Conservation (phyloP, 1,140 invertebrate genomes). For the Aphelenchoides besseyi region DNA sequence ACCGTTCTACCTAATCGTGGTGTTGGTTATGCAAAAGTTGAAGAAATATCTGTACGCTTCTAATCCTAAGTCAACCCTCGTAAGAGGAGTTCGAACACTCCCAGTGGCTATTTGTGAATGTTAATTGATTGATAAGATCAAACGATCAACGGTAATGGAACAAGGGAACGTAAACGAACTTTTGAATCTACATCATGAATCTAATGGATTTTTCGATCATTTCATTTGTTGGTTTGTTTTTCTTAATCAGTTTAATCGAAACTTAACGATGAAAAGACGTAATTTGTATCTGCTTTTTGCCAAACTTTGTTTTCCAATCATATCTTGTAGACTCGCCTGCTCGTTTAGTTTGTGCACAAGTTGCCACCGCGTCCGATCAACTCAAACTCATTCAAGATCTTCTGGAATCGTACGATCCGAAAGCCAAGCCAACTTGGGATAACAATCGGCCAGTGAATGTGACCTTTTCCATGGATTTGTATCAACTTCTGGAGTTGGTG, state of each 20-base stretch:
- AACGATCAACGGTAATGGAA: neutral
- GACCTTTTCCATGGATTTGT: conserved; percentile 60
- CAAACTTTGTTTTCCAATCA: conserved; percentile 1
- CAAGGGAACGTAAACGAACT: too few relatives aligned
- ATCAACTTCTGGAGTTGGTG: conserved; percentile 60
- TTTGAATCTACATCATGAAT: too few relatives aligned
- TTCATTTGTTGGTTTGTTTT: neutral
- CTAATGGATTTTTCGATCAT: neutral
- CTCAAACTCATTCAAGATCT: conserved; percentile 59
- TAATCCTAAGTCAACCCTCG: neutral
- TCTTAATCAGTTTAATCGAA: neutral
- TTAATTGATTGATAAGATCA: neutral
- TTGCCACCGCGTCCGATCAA: conserved; percentile 60
- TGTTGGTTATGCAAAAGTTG: neutral
- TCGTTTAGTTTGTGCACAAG: conserved; percentile 97
- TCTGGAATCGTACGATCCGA: conserved; percentile 57
- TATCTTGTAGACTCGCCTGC: conserved; percentile 72
- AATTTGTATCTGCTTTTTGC: neutral
- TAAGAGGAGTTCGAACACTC: too few relatives aligned
- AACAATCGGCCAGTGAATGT: conserved; percentile 55
- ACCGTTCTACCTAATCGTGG: too few relatives aligned
- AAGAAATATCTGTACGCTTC: neutral
- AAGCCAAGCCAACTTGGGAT: conserved; percentile 60
- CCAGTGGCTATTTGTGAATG: neutral
- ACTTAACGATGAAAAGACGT: neutral